Conservation (phyloP, 2,113 vertebrate species). For the Murina feae region DNA sequence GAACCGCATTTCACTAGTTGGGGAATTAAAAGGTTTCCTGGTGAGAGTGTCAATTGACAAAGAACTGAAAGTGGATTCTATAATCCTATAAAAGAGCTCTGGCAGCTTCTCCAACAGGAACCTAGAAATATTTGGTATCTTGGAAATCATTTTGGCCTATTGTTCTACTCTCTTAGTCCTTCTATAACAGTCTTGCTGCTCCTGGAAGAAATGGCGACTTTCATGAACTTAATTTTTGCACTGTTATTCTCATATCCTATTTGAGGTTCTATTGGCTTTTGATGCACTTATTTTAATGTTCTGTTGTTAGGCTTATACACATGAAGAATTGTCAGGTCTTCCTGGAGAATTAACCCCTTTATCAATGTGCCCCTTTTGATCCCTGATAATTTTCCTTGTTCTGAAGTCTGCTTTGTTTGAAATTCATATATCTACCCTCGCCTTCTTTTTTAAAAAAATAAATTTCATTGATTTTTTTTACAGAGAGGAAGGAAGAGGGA, state of each 20-base stretch:
- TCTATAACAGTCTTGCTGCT: background rate
- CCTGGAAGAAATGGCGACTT: slow-evolving; percentile 31
- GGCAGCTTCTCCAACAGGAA: slow-evolving; percentile 43
- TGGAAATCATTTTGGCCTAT: slow-evolving; percentile 45
- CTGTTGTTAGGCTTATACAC: background rate
- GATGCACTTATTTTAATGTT: background rate
- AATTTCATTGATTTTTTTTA: too few relatives aligned
- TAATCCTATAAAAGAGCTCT: slow-evolving; percentile 61
- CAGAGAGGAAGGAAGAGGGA: too few relatives aligned
- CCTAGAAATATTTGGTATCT: slow-evolving; percentile 54
- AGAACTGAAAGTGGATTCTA: slow-evolving; percentile 48
- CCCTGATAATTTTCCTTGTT: background rate
- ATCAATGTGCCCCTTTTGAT: background rate
- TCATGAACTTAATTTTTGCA: background rate
- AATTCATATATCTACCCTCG: background rate
- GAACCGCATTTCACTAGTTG: slow-evolving; percentile 63
- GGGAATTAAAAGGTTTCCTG: slow-evolving; percentile 67
- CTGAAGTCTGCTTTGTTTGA: background rate
- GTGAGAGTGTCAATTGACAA: slow-evolving; percentile 63
- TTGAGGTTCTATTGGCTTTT: background rate
- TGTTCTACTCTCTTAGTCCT: slow-evolving; percentile 18
- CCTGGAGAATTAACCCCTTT: background rate
- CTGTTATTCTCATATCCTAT: background rate
- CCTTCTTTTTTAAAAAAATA: too few relatives aligned
- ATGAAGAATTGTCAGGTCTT: background rate